Evolutionary conservation across 2,797 vertebrate species (phyloP).

Genomic region (Propithecus deckenii): DNA sequence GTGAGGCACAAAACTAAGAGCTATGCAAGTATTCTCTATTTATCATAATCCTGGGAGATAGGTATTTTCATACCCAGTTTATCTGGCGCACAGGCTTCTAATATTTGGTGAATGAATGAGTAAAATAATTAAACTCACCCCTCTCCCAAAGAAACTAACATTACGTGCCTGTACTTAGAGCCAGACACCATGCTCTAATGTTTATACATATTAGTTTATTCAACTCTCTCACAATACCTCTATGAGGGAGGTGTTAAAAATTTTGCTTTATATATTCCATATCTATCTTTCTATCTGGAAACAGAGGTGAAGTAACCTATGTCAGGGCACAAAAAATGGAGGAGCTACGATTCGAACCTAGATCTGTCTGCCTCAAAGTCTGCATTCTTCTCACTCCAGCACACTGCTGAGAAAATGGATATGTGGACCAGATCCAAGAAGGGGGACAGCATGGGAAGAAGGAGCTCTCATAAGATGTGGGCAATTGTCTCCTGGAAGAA

Average conservation of each 20-base stretch:
- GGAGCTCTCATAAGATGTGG: not conserved
- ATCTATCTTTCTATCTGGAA: not conserved
- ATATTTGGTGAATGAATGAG: not conserved
- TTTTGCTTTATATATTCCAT: not conserved
- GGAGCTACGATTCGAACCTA: not conserved
- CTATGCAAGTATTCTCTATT: not conserved
- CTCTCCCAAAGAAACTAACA: not conserved
- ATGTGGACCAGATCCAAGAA: not conserved
- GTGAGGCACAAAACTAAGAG: not conserved
- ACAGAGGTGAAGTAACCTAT: not conserved
- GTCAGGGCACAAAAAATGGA: not conserved
- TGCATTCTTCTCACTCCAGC: not conserved
- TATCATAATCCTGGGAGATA: not conserved
- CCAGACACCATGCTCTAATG: not conserved
- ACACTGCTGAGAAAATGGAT: not conserved
- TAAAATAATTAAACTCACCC: not conserved
- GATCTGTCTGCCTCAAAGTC: not conserved
- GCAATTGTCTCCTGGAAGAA: not conserved
- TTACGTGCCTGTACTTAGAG: not conserved
- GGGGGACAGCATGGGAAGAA: not conserved
- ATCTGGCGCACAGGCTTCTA: not conserved
- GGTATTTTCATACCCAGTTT: not conserved
- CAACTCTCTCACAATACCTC: not conserved
- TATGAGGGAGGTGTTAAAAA: not conserved
- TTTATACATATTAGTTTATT: not conserved